Percentiles rank a stretch among this genome's conserved stretches.
Evolutionary conservation across 2,797 vertebrate species (phyloP).

Genomic region (Prionace glauca): DNA sequence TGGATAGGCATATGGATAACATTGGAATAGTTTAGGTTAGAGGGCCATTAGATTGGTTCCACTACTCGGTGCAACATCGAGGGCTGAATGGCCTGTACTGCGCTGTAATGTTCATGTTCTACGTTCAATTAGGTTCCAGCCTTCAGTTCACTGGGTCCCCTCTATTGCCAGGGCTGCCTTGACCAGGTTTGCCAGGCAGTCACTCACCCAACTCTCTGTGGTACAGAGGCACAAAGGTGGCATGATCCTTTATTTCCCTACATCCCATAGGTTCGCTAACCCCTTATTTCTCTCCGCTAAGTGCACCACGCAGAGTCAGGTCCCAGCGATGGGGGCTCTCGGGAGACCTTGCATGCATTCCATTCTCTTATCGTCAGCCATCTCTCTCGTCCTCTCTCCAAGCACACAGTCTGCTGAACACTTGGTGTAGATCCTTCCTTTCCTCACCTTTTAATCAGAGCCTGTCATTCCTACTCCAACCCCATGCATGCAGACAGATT

Average conservation of each 20-base stretch:
- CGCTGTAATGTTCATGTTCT: too few species aligned
- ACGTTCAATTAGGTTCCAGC: too few species aligned
- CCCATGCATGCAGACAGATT: not conserved
- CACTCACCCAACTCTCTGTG: too few species aligned
- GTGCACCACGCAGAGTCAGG: not conserved
- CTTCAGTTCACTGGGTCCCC: too few species aligned
- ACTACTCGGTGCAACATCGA: too few species aligned
- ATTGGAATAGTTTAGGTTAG: too few species aligned
- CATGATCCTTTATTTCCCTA: not conserved
- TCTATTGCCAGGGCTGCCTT: too few species aligned
- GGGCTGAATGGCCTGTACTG: too few species aligned
- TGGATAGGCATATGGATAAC: too few species aligned
- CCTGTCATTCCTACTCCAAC: not conserved
- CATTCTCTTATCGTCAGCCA: not conserved
- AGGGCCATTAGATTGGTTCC: too few species aligned
- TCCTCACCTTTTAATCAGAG: constrained; percentile 29
- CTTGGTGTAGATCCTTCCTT: not conserved
- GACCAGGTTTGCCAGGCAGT: not conserved
- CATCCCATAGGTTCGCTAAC: not conserved
- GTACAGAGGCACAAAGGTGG: too few species aligned
- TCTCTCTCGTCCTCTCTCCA: not conserved
- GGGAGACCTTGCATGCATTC: not conserved
- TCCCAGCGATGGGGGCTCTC: not conserved
- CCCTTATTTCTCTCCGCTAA: not conserved
- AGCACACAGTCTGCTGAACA: not conserved